phyloP scores from a whole-genome alignment of 2,797 vertebrate species.

The Trematomus bernacchii region DNA sequence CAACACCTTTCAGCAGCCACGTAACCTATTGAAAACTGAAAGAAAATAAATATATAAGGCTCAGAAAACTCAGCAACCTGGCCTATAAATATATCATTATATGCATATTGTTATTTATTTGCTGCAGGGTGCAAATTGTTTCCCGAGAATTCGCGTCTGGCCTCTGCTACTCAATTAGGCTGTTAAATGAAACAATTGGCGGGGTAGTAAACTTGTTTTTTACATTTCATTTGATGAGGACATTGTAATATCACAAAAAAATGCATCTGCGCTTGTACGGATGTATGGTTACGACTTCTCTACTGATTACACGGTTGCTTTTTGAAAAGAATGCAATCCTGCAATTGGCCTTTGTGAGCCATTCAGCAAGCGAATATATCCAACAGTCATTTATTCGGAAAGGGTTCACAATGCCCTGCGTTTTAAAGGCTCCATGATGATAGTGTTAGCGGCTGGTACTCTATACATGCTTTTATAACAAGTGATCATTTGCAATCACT shows the following conservation, averaged over 20 bases:
- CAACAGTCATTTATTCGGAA: not conserved
- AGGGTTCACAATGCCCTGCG: not conserved
- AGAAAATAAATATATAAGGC: not conserved
- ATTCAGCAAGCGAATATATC: not conserved
- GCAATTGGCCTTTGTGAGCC: not conserved
- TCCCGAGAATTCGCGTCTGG: not conserved
- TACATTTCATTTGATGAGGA: not conserved
- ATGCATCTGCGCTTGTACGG: not conserved
- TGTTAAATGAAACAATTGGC: constrained; percentile 7
- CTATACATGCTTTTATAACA: constrained; percentile 2
- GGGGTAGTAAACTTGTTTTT: not conserved
- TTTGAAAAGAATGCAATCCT: not conserved
- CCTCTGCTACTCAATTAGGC: constrained; percentile 6
- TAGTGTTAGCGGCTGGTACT: constrained; percentile 1
- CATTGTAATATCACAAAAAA: not conserved
- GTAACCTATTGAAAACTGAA: constrained; percentile 7
- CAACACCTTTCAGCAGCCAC: not conserved
- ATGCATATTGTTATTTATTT: not conserved
- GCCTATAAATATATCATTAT: constrained; percentile 10
- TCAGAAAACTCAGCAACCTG: not conserved
- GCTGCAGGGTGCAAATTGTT: not conserved
- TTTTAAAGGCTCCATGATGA: constrained; percentile 18
- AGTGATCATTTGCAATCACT: not conserved
- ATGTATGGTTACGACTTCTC: not conserved
- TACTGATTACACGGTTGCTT: constrained; percentile 8